Conservation (phyloP, 2,797 vertebrate genomes). For the Melanotaenia maccullochi region DNA sequence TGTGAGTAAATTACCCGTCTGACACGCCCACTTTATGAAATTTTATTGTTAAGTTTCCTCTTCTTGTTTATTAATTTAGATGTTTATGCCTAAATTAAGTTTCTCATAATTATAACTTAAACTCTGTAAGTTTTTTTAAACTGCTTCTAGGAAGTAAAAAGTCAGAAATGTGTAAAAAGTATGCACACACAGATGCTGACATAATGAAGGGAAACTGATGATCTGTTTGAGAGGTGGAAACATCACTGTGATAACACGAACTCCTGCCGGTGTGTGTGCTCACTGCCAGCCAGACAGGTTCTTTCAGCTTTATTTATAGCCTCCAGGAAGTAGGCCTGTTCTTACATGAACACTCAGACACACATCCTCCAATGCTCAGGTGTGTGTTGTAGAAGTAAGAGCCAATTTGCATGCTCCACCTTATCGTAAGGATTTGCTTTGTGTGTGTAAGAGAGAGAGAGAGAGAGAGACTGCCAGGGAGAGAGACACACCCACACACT, state of each 20-base stretch:
- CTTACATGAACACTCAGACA: conserved; percentile 27
- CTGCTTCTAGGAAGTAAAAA: not conserved
- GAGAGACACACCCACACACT: not conserved
- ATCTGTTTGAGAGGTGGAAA: not conserved
- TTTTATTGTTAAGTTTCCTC: not conserved
- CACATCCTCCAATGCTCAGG: conserved; percentile 12
- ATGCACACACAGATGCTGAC: not conserved
- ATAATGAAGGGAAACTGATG: not conserved
- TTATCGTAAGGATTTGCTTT: not conserved
- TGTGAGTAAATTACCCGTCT: not conserved
- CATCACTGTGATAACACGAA: not conserved
- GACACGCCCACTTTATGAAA: not conserved
- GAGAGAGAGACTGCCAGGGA: not conserved
- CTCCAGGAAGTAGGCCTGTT: conserved; percentile 49
- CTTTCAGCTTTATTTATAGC: conserved; percentile 61
- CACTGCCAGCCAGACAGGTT: conserved; percentile 49
- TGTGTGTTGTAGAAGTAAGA: conserved; percentile 15
- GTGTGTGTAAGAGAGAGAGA: not conserved
- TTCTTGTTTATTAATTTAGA: not conserved
- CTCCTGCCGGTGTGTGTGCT: not conserved
- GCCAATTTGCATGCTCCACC: conserved; percentile 30
- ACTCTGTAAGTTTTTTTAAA: too few species aligned
- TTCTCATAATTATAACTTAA: too few species aligned
- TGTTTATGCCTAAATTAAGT: not conserved
- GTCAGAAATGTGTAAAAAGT: not conserved